A percentile compares a stretch with the other conserved stretches of the same genome.
phyloP scores from a whole-genome alignment of 2,888 invertebrate species.

The Crepidodera aurea region DNA sequence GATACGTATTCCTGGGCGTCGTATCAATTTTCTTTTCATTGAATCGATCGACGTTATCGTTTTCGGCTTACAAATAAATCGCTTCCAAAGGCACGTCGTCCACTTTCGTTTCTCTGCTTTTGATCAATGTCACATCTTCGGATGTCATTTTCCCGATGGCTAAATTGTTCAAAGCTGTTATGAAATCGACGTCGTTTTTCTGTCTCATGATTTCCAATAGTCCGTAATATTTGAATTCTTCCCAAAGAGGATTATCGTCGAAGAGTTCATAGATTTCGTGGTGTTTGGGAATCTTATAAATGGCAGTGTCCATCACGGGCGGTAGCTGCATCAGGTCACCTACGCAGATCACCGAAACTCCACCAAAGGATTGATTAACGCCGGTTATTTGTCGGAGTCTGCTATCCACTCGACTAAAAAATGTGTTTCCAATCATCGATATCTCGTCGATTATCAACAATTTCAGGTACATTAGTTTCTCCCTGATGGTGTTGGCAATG shows the following conservation, averaged over 20 bases:
- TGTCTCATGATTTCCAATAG: constrained; percentile 53
- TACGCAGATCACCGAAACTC: constrained; percentile 53
- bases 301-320: constrained; percentile 45
- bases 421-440: constrained; percentile 32
- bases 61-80: background rate
- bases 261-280: constrained; percentile 31
- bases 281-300: constrained; percentile 38
- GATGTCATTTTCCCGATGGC: background rate
- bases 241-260: constrained; percentile 46
- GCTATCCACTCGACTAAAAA: constrained; percentile 20
- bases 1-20: no score
- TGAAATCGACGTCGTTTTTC: constrained; percentile 5
- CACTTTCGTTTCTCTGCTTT: background rate
- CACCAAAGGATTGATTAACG: constrained; percentile 47
- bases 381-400: constrained; percentile 35
- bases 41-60: background rate
- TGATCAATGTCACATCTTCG: background rate
- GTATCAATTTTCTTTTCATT: no score
- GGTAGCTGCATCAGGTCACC: constrained; percentile 56
- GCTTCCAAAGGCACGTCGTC: background rate
- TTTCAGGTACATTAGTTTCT: background rate
- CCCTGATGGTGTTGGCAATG: background rate
- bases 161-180: background rate
- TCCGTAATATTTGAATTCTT: constrained; percentile 49
- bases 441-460: constrained; percentile 44